Evolutionary conservation across 1,140 invertebrate genomes (phyloP).

Genomic region (Chironomus striatipennis): DNA sequence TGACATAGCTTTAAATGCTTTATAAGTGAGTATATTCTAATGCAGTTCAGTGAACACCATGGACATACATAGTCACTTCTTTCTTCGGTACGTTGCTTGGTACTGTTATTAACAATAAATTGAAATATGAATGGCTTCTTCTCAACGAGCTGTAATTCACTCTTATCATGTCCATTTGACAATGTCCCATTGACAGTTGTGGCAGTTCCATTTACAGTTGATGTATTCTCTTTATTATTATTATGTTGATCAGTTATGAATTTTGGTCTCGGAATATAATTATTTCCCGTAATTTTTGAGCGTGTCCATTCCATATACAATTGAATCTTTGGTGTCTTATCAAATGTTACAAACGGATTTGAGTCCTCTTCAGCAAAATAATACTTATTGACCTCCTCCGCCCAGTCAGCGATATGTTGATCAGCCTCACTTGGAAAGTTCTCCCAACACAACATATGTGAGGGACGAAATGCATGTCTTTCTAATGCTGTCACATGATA

Average conservation of each 20-base stretch:
- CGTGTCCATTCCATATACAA: constrained; percentile 16
- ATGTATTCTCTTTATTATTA: constrained; percentile 28
- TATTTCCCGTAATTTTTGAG: constrained; percentile 29
- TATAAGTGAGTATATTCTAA: constrained; percentile 75
- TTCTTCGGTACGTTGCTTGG: constrained; percentile 88
- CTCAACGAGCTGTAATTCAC: constrained; percentile 26
- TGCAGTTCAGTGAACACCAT: constrained; percentile 89
- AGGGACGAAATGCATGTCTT: constrained; percentile 2
- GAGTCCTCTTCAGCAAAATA: constrained; percentile 12
- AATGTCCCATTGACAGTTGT: constrained; percentile 4
- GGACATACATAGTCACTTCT: constrained; percentile 87
- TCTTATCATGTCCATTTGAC: constrained; percentile 26
- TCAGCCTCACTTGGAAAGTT: constrained; percentile 3
- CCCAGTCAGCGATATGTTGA: constrained; percentile 18
- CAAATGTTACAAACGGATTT: constrained; percentile 1
- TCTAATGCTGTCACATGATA: constrained; percentile 52
- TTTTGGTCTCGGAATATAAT: constrained; percentile 16
- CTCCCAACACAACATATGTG: constrained; percentile 8
- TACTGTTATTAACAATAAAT: constrained; percentile 93
- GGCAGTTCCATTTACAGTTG: constrained; percentile 25
- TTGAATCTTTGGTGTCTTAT: constrained; percentile 6
- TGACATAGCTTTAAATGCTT: constrained; percentile 92
- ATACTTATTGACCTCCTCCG: constrained; percentile 3
- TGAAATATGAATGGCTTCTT: constrained; percentile 78
- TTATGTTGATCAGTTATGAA: constrained; percentile 5